These are phyloP conservation scores for Rhinatrema bivittatum DNA, from an alignment of 2,797 vertebrate genomes.

Conservation along the genomic window DNA sequence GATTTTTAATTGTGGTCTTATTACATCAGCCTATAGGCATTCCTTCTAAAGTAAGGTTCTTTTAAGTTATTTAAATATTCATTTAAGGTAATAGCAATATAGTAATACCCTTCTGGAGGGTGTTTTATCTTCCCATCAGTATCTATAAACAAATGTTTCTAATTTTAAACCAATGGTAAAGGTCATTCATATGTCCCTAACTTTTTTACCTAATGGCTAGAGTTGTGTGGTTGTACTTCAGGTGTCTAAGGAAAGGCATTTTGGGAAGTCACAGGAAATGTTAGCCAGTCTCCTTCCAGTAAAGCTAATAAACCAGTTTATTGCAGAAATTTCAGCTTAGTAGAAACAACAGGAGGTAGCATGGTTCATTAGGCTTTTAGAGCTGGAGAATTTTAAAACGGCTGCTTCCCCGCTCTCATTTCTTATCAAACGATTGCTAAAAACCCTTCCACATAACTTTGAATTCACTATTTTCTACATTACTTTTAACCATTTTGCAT, in stretches of 20 bases:
- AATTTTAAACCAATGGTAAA: too few relatives aligned
- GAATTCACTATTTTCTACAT: too few relatives aligned
- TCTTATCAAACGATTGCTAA: slow-evolving; percentile 27
- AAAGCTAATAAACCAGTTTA: slow-evolving; percentile 16
- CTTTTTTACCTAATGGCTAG: not conserved
- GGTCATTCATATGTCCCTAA: too few relatives aligned
- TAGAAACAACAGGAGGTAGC: slow-evolving; percentile 29
- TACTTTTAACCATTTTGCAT: slow-evolving; percentile 37
- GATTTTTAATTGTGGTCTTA: too few relatives aligned
- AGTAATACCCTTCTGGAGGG: too few relatives aligned
- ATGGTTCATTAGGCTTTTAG: slow-evolving; percentile 34
- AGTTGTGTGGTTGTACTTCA: not conserved
- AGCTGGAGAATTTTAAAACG: slow-evolving; percentile 31
- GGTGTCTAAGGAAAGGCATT: not conserved
- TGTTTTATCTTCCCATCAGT: not conserved
- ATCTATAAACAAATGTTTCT: too few relatives aligned
- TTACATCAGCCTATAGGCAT: too few relatives aligned
- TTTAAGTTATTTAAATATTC: too few relatives aligned
- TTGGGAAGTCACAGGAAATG: not conserved
- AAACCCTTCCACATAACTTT: slow-evolving; percentile 14
- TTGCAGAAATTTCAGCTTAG: slow-evolving; percentile 12
- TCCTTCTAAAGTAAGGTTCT: too few relatives aligned
- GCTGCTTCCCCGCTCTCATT: slow-evolving; percentile 22
- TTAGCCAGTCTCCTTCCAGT: slow-evolving; percentile 3
- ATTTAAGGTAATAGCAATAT: not conserved